Base-by-base conservation (phyloP, 2,797 vertebrate genomes). In the Botia almorhae region DNA sequence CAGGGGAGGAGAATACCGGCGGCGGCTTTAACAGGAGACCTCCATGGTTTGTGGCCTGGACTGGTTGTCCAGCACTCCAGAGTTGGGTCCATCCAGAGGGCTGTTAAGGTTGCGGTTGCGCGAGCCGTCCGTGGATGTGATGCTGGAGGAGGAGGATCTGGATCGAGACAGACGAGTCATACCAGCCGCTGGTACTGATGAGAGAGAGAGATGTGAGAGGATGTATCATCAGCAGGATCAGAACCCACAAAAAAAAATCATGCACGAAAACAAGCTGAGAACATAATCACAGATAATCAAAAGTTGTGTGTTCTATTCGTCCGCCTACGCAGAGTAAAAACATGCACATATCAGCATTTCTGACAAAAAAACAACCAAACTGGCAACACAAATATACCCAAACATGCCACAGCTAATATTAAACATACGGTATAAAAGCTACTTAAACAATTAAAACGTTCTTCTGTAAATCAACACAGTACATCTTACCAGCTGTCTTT, bases 141-240 rank as follows among this genome's bases (percentile, higher is more conserved):
- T 91, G 70, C 96, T 98, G 21, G 97, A 98, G 12, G 96, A 96
- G 81, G 97, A 98, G 88, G 96, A 96, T 77, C 97, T 96, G 2
- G 97, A 98, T 84, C 96, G 96, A 85, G 94, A 93, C 88, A 98
- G 93, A 51, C 97, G 94, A 78, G 96, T 97, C 97, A 99, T 97
- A 82, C 95, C 95, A 55, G 92, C 97, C 48, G 96, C 91, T 39
- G 97, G 95, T 92, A 99, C 97, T 99, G 55, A 50, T 65, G 71
- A 61, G 69, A 29, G 69, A 39, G 64, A 26, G 13, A 46, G 61
- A 29, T 81, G 55, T 43, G 53, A 71, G 17, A 53, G 51, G 83
- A 85, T n/a, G 33, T 65, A 10, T n/a, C 17, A 65, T 36, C 10
- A n/a, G 29, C 39, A 43, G 11, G 13, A 43, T 14, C 0, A 17